These are phyloP conservation scores for Sorex araneus DNA, from an alignment of 2,113 vertebrate species.

Conservation along the genomic window DNA sequence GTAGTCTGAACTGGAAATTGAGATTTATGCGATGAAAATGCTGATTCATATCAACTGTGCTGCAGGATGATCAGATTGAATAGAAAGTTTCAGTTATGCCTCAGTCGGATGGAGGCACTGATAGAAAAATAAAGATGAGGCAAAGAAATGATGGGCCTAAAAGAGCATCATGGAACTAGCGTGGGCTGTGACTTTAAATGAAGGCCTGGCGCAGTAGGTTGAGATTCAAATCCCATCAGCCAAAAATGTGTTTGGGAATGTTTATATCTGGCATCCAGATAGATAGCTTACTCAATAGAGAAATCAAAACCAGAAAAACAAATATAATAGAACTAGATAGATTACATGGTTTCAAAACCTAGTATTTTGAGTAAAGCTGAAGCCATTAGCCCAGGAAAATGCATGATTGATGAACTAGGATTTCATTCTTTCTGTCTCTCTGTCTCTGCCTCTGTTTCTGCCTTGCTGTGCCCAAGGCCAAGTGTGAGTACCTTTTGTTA, in stretches of 20 bases:
- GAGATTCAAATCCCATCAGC: constrained; percentile 9
- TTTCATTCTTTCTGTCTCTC: background rate
- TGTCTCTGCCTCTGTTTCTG: background rate
- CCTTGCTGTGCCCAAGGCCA: background rate
- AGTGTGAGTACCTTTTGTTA: background rate
- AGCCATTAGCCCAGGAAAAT: background rate
- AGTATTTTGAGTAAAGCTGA: background rate
- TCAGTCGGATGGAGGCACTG: constrained; percentile 42
- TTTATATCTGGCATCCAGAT: background rate
- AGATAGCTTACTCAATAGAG: background rate
- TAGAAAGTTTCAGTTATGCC: constrained; percentile 17
- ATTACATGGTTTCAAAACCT: background rate
- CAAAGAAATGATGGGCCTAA: background rate
- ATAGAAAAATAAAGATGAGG: constrained; percentile 46
- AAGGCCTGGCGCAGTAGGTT: background rate
- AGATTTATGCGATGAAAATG: constrained; percentile 72
- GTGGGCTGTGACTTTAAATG: constrained; percentile 2
- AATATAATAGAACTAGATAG: background rate
- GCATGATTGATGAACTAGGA: background rate
- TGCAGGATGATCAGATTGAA: constrained; percentile 24
- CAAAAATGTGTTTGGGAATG: background rate
- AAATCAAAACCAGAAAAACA: constrained; percentile 1
- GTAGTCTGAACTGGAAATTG: constrained; percentile 64
- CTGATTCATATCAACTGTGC: constrained; percentile 63
- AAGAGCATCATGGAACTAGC: background rate